A percentile compares a stretch with the other conserved stretches of the same genome.
phyloP scores from a whole-genome alignment of 2,113 vertebrate species.

The Myotis davidii region DNA sequence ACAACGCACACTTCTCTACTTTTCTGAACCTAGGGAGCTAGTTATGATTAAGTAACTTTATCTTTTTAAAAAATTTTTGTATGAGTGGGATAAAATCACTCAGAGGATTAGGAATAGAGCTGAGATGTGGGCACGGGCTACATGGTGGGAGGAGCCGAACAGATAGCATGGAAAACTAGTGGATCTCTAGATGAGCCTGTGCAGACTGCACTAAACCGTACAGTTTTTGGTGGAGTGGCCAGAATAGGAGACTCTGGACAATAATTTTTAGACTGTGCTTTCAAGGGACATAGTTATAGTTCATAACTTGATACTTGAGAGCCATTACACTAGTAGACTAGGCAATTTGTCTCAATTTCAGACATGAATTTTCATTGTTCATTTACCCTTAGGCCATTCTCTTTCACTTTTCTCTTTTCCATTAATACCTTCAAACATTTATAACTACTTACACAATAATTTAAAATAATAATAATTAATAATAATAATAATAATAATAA shows the following conservation, averaged over 20 bases:
- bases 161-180: not conserved
- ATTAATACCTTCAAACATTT: slow-evolving; percentile 55
- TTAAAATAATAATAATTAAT: slow-evolving; percentile 55
- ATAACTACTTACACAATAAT: slow-evolving; percentile 35
- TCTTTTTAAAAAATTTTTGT: not conserved
- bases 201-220: not conserved
- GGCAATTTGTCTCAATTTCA: not conserved
- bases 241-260: not conserved
- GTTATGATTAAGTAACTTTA: not conserved
- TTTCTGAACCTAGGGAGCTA: not conserved
- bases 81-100: not conserved
- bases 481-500: slow-evolving; percentile 41
- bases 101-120: not conserved
- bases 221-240: not conserved
- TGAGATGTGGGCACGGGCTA: not conserved
- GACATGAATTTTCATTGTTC: slow-evolving; percentile 32
- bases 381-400: not conserved
- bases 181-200: not conserved
- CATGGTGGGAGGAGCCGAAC: not conserved
- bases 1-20: not conserved
- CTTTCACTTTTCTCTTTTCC: slow-evolving; percentile 26
- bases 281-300: not conserved
- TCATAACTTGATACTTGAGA: not conserved
- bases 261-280: not conserved
- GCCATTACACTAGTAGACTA: not conserved